These are phyloP conservation scores for Ganaspis brasiliensis DNA, from an alignment of 2,888 invertebrate genomes.

Conservation along the genomic window DNA sequence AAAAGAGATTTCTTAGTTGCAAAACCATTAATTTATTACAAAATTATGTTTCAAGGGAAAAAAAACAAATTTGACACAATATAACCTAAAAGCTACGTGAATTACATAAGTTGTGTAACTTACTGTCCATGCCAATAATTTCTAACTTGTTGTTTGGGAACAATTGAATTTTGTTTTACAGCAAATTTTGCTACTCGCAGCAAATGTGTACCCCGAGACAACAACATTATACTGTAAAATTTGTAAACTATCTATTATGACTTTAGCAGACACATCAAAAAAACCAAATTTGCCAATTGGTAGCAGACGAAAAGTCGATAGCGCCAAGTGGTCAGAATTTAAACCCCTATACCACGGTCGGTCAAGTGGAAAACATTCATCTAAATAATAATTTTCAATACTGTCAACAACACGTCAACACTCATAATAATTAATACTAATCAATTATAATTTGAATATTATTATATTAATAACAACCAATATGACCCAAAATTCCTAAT, in stretches of 20 bases:
- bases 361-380: background rate
- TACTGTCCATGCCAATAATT: constrained; percentile 53
- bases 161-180: constrained; percentile 10
- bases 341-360: background rate
- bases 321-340: background rate
- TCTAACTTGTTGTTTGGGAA: constrained; percentile 51
- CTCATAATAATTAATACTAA: no score
- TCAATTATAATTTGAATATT: no score
- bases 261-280: background rate
- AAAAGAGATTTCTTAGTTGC: no score
- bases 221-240: constrained; percentile 75
- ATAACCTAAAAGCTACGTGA: constrained; percentile 6
- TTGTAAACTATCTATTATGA: background rate
- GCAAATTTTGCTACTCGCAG: constrained; percentile 42
- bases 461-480: no score
- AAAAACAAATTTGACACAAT: background rate
- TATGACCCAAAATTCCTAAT: no score
- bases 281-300: no score
- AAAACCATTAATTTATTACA: background rate
- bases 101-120: constrained; percentile 51
- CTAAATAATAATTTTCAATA: no score
- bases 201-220: constrained; percentile 58
- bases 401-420: no score
- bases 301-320: background rate
- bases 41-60: background rate